A percentile compares a stretch with the other conserved stretches of the same genome.
Conservation (phyloP, 2,797 vertebrate genomes). For the Phoeniculus purpureus region DNA sequence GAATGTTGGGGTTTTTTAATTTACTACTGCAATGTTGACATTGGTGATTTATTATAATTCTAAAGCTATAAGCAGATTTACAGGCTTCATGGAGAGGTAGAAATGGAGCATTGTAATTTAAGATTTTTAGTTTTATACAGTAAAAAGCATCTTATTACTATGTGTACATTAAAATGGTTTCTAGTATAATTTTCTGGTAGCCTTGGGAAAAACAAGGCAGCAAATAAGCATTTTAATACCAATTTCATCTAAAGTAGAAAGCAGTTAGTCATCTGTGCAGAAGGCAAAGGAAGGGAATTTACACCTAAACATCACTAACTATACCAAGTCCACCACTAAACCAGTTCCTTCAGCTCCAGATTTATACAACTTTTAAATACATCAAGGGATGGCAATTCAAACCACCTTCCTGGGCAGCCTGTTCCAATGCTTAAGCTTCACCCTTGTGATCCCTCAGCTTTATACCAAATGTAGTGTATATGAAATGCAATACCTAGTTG, state of each 20-base stretch:
- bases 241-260: background rate
- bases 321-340: no score
- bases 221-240: background rate
- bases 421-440: no score
- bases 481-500: no score
- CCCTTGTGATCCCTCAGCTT: no score
- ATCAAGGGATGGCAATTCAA: no score
- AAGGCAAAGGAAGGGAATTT: background rate
- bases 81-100: background rate
- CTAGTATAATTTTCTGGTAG: conserved; percentile 27
- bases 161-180: background rate
- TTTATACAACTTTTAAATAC: no score
- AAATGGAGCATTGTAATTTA: background rate
- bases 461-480: no score
- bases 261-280: background rate
- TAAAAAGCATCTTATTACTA: conserved; percentile 15
- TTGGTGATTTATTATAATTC: conserved; percentile 7
- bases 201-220: conserved; percentile 6
- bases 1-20: background rate
- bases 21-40: background rate
- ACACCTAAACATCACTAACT: no score
- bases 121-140: background rate
- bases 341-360: no score
- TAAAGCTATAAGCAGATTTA: conserved; percentile 3
- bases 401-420: no score